Conservation (phyloP, 2,113 vertebrate species). For the Ploceus nigricollis region DNA sequence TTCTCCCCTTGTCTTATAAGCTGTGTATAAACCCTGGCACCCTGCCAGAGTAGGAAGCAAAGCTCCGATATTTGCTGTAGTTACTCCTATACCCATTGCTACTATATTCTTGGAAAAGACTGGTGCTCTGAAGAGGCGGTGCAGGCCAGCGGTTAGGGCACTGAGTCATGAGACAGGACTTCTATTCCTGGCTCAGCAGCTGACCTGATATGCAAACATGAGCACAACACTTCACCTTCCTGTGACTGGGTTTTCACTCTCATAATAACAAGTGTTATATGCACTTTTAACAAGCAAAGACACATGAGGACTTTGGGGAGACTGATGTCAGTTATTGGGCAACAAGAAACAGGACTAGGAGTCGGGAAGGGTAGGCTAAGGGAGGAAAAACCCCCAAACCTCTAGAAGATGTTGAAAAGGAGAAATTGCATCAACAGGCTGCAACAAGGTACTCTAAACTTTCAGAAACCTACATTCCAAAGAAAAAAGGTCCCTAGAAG, state of each 20-base stretch:
- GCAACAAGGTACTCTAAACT: not conserved
- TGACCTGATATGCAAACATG: conserved; percentile 30
- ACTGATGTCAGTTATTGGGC: not conserved
- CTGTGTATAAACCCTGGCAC: not conserved
- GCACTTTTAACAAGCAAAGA: not conserved
- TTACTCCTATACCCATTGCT: not conserved
- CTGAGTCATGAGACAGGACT: conserved; percentile 48
- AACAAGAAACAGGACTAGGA: not conserved
- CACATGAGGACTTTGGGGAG: not conserved
- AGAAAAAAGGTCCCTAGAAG: not conserved
- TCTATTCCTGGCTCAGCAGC: conserved; percentile 54
- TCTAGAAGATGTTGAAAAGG: not conserved
- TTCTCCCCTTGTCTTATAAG: not conserved
- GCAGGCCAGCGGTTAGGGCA: not conserved
- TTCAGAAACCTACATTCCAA: not conserved
- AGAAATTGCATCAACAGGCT: not conserved
- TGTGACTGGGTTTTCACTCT: not conserved
- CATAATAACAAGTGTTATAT: not conserved
- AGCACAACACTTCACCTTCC: conserved; percentile 45
- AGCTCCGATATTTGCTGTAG: not conserved
- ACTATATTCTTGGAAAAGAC: conserved; percentile 32
- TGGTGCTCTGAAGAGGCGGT: not conserved
- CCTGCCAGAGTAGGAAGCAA: not conserved
- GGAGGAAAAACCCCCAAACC: not conserved
- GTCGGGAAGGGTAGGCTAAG: not conserved